Evolutionary conservation across 2,113 vertebrate species (phyloP).

Genomic region (Papio anubis): DNA sequence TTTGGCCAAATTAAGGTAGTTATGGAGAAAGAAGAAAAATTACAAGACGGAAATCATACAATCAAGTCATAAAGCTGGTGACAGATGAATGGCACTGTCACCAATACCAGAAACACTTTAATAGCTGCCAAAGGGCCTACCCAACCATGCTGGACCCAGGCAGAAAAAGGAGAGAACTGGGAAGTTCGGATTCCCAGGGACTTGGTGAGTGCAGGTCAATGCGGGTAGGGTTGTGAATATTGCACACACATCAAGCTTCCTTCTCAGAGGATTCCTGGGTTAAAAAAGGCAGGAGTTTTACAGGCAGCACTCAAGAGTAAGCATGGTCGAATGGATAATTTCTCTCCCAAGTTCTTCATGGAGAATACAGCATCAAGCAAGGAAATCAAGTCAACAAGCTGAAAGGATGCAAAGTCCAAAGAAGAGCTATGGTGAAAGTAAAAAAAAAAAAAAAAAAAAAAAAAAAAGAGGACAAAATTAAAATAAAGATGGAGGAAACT

Average conservation of each 20-base stretch:
- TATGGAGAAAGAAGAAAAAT: not conserved
- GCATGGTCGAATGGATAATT: not conserved
- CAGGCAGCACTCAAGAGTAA: not conserved
- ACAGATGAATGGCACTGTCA: not conserved
- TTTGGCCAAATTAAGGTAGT: not conserved
- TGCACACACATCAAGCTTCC: not conserved
- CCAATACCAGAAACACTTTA: not conserved
- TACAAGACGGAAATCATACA: too few relatives aligned
- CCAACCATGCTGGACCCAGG: not conserved
- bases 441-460: not conserved
- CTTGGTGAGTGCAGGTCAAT: not conserved
- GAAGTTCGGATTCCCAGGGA: not conserved
- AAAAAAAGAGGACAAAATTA: not conserved
- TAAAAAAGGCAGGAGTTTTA: not conserved
- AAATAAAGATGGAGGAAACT: not conserved
- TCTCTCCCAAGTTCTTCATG: not conserved
- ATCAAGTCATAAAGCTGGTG: not conserved
- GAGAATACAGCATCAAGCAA: not conserved
- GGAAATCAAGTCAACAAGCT: not conserved
- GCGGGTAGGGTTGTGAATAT: not conserved
- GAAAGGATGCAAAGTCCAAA: not conserved
- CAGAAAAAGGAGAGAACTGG: not conserved
- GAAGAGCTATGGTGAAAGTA: not conserved
- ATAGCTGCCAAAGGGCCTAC: not conserved
- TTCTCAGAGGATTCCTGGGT: not conserved